Conservation (phyloP, 2,113 vertebrate genomes). For the Microtus oregoni region DNA sequence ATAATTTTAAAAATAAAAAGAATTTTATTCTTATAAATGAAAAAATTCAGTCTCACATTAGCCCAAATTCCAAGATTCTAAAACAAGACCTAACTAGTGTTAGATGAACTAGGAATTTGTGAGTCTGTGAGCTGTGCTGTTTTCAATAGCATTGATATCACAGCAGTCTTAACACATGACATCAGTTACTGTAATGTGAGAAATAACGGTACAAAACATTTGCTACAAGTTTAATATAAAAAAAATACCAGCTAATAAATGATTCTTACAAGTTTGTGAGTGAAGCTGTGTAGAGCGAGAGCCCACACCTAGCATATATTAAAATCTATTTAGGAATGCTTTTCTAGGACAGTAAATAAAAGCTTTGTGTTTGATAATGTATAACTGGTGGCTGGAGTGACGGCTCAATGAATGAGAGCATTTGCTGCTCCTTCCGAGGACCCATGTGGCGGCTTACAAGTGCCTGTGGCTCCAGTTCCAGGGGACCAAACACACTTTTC, state of each 20-base stretch:
- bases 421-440: not conserved
- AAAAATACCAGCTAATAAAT: too few relatives aligned
- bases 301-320: not conserved
- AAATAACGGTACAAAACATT: not conserved
- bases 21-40: not conserved
- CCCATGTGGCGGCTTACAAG: not conserved
- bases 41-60: not conserved
- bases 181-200: not conserved
- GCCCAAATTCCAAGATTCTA: not conserved
- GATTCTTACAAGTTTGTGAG: not conserved
- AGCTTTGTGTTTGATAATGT: not conserved
- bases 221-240: not conserved
- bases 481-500: not conserved
- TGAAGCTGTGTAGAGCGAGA: not conserved
- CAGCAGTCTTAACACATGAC: constrained; percentile 7
- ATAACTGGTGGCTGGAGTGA: not conserved
- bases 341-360: not conserved
- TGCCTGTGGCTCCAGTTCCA: not conserved
- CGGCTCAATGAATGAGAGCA: not conserved
- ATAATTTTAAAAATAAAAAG: not conserved
- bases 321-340: not conserved
- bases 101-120: constrained; percentile 5
- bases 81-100: constrained; percentile 4
- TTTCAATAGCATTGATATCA: not conserved
- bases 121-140: not conserved